A percentile compares a stretch with the other conserved stretches of the same genome.
phyloP scores from a whole-genome alignment of 2,888 invertebrate species.

The Drosophila limbata region DNA sequence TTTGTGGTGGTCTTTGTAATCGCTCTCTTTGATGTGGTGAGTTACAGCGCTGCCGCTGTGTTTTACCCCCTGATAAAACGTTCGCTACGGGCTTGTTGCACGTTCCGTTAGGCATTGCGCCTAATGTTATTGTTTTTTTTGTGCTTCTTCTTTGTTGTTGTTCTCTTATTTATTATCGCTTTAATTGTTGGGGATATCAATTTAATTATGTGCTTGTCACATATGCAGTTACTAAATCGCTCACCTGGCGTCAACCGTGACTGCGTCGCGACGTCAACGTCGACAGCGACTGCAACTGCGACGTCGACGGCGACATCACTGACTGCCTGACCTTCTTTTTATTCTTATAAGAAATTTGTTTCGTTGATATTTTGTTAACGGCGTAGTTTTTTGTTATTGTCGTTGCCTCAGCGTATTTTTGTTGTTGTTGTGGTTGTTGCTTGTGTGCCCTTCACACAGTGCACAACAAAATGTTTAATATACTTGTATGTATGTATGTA shows the following conservation, averaged over 20 bases:
- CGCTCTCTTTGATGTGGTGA: slow-evolving; percentile 44
- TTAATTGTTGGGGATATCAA: slow-evolving; percentile 57
- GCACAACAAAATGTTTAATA: slow-evolving; percentile 24
- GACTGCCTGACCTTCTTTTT: slow-evolving; percentile 59
- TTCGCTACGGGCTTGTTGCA: slow-evolving; percentile 50
- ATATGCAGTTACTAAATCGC: slow-evolving; percentile 55
- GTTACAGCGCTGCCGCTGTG: slow-evolving; percentile 16
- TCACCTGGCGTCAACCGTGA: slow-evolving; percentile 42
- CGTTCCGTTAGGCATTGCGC: slow-evolving; percentile 60
- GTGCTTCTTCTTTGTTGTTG: slow-evolving; percentile 15
- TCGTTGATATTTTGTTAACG: slow-evolving; percentile 53
- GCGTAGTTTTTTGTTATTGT: slow-evolving; percentile 56
- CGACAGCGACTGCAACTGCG: slow-evolving; percentile 26
- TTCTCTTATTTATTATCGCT: slow-evolving; percentile 31
- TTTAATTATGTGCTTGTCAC: slow-evolving; percentile 54
- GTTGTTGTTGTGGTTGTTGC: slow-evolving; percentile 8
- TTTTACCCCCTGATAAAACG: background rate
- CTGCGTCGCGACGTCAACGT: slow-evolving; percentile 11
- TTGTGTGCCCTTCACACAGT: slow-evolving; percentile 39
- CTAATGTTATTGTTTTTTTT: slow-evolving; percentile 43
- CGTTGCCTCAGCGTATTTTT: slow-evolving; percentile 18
- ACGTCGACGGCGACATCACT: slow-evolving; percentile 20
- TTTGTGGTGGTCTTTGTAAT: slow-evolving; percentile 31
- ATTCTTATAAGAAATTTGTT: slow-evolving; percentile 53
- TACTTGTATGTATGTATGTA: background rate